phyloP scores from a whole-genome alignment of 23 tunicate genomes.

The Ciona savignyi region DNA sequence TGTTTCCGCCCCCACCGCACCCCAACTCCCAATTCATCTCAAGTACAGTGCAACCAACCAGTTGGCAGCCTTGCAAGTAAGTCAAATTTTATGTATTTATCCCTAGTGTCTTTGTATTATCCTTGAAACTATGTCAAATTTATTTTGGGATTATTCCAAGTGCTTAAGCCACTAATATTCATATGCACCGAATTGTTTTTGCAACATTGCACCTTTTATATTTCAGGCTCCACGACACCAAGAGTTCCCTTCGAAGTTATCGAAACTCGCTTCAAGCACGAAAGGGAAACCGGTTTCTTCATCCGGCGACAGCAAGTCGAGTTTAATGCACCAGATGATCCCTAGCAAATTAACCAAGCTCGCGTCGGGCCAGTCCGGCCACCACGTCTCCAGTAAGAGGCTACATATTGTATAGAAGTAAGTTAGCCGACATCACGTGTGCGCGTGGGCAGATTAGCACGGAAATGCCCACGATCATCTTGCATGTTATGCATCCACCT shows the following conservation, averaged over 20 bases:
- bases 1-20: conserved; percentile 12
- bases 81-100: background rate
- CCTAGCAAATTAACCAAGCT: conserved; percentile 41
- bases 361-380: conserved; percentile 24
- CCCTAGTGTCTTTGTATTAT: background rate
- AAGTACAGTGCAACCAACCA: conserved; percentile 86
- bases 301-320: background rate
- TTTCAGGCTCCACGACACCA: conserved; percentile 27
- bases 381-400: conserved; percentile 38
- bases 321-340: conserved; percentile 27
- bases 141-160: background rate
- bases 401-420: conserved; percentile 42
- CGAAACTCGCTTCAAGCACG: conserved; percentile 21
- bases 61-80: conserved; percentile 21
- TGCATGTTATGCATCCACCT: background rate
- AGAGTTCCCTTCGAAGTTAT: conserved; percentile 35
- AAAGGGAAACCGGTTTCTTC: conserved; percentile 2
- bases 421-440: background rate
- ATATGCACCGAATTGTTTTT: background rate
- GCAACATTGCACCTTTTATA: no score
- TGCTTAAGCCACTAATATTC: background rate
- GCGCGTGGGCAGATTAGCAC: background rate
- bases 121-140: background rate
- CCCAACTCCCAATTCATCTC: conserved; percentile 54
- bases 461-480: background rate